Evolutionary conservation across 2,888 invertebrate species (phyloP).

Genomic region (Caenorhabditis plicata): DNA sequence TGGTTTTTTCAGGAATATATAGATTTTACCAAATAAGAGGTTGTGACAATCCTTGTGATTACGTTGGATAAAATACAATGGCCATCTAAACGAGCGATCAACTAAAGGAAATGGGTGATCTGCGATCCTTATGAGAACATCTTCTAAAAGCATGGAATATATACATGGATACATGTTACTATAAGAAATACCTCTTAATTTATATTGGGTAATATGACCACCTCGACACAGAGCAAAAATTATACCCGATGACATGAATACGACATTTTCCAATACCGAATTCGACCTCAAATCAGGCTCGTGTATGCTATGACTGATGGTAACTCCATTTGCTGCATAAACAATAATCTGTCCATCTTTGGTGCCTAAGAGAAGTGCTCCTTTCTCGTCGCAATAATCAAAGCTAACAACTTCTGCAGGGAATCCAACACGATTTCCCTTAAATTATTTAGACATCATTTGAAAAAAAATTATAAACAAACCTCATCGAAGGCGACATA

Average conservation of each 20-base stretch:
- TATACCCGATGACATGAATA: constrained; percentile 2
- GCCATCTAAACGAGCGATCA: constrained; percentile 2
- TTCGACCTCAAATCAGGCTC: not conserved
- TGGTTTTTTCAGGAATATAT: not conserved
- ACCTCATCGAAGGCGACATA: too few relatives aligned
- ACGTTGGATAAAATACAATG: constrained; percentile 6
- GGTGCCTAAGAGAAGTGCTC: constrained; percentile 8
- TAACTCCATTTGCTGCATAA: constrained; percentile 7
- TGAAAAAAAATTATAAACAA: too few relatives aligned
- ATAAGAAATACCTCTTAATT: constrained; percentile 6
- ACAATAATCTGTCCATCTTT: constrained; percentile 7
- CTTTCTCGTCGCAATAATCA: constrained; percentile 1
- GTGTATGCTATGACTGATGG: constrained; percentile 2
- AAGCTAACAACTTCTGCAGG: constrained; percentile 14
- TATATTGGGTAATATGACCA: constrained; percentile 1
- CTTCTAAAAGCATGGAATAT: constrained; percentile 4
- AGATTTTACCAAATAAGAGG: constrained; percentile 6
- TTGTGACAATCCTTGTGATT: not conserved
- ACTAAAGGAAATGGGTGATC: not conserved
- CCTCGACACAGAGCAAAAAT: constrained; percentile 8
- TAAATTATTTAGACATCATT: constrained; percentile 1
- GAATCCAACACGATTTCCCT: constrained; percentile 21
- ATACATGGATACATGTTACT: not conserved
- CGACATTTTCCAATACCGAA: constrained; percentile 1
- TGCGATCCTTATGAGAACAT: not conserved